Evolutionary conservation across 2,113 vertebrate genomes (phyloP).

Genomic region (Aleadryas rufinucha): DNA sequence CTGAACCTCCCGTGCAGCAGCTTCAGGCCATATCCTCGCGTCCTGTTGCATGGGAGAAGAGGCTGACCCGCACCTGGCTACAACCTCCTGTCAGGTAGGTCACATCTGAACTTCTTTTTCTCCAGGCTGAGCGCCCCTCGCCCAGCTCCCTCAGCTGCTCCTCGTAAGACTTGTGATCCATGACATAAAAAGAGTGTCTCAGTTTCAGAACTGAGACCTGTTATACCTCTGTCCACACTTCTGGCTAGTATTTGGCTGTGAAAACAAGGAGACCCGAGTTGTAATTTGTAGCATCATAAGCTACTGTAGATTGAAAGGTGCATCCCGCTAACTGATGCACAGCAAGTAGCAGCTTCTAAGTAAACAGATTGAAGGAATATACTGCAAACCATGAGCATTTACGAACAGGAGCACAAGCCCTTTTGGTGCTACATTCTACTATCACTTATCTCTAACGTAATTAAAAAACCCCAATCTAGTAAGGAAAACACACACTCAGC

Average conservation of each 20-base stretch:
- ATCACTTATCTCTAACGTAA: background rate
- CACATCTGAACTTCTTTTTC: background rate
- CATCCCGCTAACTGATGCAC: fast-evolving
- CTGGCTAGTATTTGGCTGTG: background rate
- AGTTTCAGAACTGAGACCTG: background rate
- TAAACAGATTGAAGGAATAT: background rate
- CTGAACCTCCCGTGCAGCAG: too few species aligned
- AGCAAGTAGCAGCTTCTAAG: background rate
- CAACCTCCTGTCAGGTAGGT: background rate
- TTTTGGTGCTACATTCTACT: background rate
- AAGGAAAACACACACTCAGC: fast-evolving
- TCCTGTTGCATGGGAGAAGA: background rate
- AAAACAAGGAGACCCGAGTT: fast-evolving
- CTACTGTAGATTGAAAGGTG: background rate
- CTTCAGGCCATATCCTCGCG: fast-evolving
- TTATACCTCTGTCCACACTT: background rate
- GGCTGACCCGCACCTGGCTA: fast-evolving
- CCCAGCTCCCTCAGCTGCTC: background rate
- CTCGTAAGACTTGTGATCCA: background rate
- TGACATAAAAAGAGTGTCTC: background rate
- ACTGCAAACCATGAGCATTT: background rate
- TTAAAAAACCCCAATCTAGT: background rate
- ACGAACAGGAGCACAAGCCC: fast-evolving
- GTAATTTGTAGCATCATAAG: background rate
- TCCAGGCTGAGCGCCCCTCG: background rate